phyloP scores from a whole-genome alignment of 2,113 vertebrate species.

The Coptodon bakossiorum region DNA sequence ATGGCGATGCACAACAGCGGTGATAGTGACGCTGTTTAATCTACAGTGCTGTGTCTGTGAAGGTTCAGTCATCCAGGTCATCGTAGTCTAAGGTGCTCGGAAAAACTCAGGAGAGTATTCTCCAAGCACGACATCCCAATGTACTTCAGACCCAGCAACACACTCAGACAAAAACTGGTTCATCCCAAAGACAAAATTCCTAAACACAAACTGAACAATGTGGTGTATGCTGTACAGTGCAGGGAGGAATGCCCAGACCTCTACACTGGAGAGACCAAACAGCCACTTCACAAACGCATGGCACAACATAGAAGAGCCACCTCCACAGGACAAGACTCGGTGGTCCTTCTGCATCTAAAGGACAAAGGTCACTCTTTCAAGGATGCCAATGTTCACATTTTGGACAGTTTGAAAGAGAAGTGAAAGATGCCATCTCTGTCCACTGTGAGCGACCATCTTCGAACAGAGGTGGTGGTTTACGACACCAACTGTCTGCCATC shows the following conservation, averaged over 20 bases:
- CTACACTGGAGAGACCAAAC: background rate
- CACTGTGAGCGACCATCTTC: background rate
- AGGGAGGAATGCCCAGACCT: background rate
- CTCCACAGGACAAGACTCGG: rapidly evolving
- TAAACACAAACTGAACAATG: background rate
- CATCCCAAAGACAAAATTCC: background rate
- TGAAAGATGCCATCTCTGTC: background rate
- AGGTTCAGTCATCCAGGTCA: background rate
- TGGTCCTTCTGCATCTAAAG: background rate
- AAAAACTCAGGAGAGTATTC: background rate
- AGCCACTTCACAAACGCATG: background rate
- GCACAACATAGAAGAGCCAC: background rate
- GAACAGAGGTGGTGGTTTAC: background rate
- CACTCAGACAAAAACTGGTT: background rate
- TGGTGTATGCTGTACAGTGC: background rate
- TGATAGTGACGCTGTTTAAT: background rate
- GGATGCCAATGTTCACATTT: background rate
- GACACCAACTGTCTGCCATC: background rate
- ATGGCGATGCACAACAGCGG: background rate
- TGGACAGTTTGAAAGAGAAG: background rate
- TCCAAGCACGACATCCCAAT: background rate
- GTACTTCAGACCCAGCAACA: background rate
- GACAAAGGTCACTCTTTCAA: background rate
- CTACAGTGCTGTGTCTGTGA: background rate
- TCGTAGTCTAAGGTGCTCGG: background rate